phyloP scores from a whole-genome alignment of 2,797 vertebrate genomes.

The Poecilia gillii region DNA sequence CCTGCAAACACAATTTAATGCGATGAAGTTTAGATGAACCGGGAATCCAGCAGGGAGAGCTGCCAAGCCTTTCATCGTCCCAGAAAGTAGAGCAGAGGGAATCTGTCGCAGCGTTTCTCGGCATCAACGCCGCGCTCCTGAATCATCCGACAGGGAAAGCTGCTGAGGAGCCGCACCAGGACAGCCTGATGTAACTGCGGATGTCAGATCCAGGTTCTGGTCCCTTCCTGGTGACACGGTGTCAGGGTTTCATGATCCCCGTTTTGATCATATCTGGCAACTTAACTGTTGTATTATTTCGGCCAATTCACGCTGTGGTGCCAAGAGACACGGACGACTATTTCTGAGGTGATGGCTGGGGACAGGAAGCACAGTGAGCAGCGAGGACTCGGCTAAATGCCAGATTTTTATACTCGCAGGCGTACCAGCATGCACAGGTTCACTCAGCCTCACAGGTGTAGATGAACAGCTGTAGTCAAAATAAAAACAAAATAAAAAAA shows the following conservation, averaged over 20 bases:
- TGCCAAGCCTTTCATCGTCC: slow-evolving; percentile 62
- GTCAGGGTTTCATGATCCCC: slow-evolving; percentile 28
- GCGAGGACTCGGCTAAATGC: slow-evolving; percentile 43
- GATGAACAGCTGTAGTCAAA: not conserved
- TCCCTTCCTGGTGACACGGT: slow-evolving; percentile 49
- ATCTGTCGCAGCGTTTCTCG: slow-evolving; percentile 52
- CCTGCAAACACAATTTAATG: slow-evolving; percentile 36
- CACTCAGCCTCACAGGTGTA: not conserved
- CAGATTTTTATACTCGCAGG: slow-evolving; percentile 49
- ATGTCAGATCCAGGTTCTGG: slow-evolving; percentile 66
- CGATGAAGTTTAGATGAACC: slow-evolving; percentile 54
- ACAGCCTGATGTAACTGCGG: slow-evolving; percentile 71
- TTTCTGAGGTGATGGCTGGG: slow-evolving; percentile 36
- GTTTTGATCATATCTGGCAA: slow-evolving; percentile 33
- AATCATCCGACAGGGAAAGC: slow-evolving; percentile 32
- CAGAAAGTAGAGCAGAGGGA: slow-evolving; percentile 49
- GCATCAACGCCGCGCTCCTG: slow-evolving; percentile 29
- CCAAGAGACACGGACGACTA: slow-evolving; percentile 22
- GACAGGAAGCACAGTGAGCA: slow-evolving; percentile 34
- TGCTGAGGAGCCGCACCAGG: slow-evolving; percentile 51
- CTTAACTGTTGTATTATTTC: slow-evolving; percentile 25
- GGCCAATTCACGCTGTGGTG: slow-evolving; percentile 45
- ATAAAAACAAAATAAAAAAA: not conserved
- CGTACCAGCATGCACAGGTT: not conserved
- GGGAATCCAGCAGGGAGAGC: slow-evolving; percentile 61